Percentiles rank a stretch among this genome's conserved stretches.
Conservation (phyloP, 2,888 invertebrate genomes). For the Agrochola macilenta region DNA sequence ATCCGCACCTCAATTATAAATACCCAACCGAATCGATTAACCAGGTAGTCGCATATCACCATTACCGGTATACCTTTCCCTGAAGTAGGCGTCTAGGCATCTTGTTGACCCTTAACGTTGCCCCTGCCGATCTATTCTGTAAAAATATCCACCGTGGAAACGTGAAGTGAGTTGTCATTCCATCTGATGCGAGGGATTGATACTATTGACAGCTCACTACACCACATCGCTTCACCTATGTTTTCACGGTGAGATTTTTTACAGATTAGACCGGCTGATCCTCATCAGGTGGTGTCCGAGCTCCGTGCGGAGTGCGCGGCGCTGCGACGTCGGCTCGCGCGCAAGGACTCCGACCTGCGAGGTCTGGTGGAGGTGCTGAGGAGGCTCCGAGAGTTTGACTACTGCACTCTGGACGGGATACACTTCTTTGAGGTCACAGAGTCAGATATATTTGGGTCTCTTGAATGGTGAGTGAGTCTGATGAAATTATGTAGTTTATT, state of each 20-base stretch:
- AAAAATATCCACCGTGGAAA: neutral
- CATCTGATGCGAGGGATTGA: neutral
- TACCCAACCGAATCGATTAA: neutral
- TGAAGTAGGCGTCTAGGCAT: neutral
- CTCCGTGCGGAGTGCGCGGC: conserved; percentile 78
- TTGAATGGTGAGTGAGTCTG: conserved; percentile 75
- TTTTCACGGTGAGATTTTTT: neutral
- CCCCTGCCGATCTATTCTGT: neutral
- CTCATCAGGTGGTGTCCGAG: conserved; percentile 79
- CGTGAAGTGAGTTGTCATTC: neutral
- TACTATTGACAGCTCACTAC: neutral
- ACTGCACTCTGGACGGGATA: conserved; percentile 88
- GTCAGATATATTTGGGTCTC: conserved; percentile 83
- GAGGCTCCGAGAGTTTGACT: conserved; percentile 86
- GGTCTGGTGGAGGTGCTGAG: conserved; percentile 89
- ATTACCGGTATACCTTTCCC: neutral
- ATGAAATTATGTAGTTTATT: conserved; percentile 19
- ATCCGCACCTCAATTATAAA: neutral
- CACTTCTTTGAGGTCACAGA: conserved; percentile 89
- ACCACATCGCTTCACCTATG: neutral
- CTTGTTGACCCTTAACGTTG: conserved; percentile 8
- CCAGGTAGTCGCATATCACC: neutral
- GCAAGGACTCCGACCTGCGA: conserved; percentile 88
- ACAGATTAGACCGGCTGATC: conserved; percentile 7
- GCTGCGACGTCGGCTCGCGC: conserved; percentile 84